These are phyloP conservation scores for Noctilio leporinus DNA, from an alignment of 2,113 vertebrate genomes.

Conservation along the genomic window DNA sequence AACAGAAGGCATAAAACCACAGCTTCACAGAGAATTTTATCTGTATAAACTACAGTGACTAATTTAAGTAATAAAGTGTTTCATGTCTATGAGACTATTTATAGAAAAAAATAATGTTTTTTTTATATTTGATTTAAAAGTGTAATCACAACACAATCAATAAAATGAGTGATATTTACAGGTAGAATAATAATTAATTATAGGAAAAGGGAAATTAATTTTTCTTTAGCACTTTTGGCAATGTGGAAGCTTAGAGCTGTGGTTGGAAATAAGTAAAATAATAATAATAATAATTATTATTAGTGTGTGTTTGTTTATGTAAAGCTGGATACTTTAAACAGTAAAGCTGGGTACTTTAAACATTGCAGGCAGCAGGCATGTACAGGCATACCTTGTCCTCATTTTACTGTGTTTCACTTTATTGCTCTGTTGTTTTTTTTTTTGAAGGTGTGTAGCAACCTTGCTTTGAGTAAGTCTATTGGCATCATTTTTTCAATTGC, in stretches of 20 bases:
- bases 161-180: constrained; percentile 75
- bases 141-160: constrained; percentile 72
- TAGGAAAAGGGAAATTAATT: constrained; percentile 62
- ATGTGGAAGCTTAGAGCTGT: constrained; percentile 62
- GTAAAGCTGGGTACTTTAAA: constrained; percentile 47
- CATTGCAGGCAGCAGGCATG: constrained; percentile 22
- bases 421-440: too few relatives aligned
- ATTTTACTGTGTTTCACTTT: not conserved
- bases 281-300: too few relatives aligned
- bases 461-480: not conserved
- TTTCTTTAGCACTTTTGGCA: constrained; percentile 69
- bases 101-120: constrained; percentile 69
- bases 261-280: constrained; percentile 65
- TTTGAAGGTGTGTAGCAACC: not conserved
- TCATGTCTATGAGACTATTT: constrained; percentile 65
- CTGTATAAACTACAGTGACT: constrained; percentile 55
- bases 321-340: constrained; percentile 47
- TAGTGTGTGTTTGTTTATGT: not conserved
- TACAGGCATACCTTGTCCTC: not conserved
- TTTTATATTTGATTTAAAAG: constrained; percentile 74
- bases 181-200: constrained; percentile 65
- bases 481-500: not conserved
- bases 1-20: constrained; percentile 19
- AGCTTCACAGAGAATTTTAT: constrained; percentile 54
- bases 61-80: constrained; percentile 72